Percentiles rank a stretch among this genome's conserved stretches.
Evolutionary conservation across 2,113 vertebrate species (phyloP).

Genomic region (Centropus bengalensis): DNA sequence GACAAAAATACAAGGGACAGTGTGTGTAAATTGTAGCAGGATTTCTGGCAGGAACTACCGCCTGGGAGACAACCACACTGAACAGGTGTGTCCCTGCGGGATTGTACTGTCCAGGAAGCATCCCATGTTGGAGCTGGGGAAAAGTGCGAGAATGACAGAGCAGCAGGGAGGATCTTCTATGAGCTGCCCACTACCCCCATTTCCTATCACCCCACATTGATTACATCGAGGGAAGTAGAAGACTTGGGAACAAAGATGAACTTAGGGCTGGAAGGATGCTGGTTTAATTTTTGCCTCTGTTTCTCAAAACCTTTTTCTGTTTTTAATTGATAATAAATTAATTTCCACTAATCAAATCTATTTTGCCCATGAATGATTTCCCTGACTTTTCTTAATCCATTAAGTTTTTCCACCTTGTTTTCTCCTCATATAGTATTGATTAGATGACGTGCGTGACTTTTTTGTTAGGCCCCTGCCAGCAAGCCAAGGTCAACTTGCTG

Average conservation of each 20-base stretch:
- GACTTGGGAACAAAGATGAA: neutral
- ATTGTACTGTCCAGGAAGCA: neutral
- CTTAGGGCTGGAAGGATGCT: neutral
- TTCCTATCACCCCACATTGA: accelerated
- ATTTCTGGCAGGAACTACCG: neutral
- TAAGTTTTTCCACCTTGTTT: neutral
- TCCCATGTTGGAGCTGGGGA: neutral
- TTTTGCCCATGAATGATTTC: neutral
- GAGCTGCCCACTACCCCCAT: neutral
- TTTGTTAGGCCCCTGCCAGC: neutral
- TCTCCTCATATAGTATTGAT: neutral
- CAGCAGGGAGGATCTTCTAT: neutral
- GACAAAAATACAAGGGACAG: neutral
- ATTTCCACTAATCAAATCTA: neutral
- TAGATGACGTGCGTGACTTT: accelerated
- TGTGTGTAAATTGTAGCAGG: neutral
- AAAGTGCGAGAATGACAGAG: neutral
- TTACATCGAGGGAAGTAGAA: neutral
- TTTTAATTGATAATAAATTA: neutral
- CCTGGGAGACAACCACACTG: accelerated
- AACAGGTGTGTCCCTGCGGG: neutral
- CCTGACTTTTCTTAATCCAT: neutral
- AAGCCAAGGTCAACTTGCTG: neutral
- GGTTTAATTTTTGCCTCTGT: neutral
- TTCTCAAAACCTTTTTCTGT: neutral